Conservation (phyloP, 2,797 vertebrate genomes). For the Mus minutoides region DNA sequence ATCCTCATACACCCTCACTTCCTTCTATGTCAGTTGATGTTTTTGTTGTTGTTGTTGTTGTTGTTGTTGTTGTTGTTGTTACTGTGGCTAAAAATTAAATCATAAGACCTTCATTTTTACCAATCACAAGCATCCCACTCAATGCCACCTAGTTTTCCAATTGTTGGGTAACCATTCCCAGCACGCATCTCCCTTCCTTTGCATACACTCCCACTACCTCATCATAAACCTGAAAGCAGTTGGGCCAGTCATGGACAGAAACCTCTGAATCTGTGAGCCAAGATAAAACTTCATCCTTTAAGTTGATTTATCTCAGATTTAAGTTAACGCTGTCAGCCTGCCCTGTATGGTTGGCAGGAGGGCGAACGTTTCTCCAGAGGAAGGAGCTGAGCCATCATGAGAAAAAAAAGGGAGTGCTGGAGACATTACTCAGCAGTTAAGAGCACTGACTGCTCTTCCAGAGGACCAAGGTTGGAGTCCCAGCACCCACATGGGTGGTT, state of each 20-base stretch:
- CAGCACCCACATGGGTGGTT: neutral
- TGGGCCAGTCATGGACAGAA: neutral
- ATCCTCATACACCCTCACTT: neutral
- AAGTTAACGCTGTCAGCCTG: neutral
- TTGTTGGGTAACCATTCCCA: neutral
- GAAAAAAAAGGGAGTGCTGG: neutral
- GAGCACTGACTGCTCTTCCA: neutral
- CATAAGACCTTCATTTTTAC: neutral
- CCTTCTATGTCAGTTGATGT: neutral
- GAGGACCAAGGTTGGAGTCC: neutral
- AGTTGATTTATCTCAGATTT: neutral
- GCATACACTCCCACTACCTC: too few species aligned
- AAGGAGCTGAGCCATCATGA: conserved; percentile 6
- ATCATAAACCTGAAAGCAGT: too few species aligned
- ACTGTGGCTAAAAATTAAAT: neutral
- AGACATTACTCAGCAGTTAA: neutral
- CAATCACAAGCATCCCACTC: neutral
- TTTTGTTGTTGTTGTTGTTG: neutral
- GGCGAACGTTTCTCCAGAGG: neutral
- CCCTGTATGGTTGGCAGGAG: neutral
- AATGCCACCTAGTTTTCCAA: neutral
- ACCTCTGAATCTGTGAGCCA: neutral
- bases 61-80: neutral
- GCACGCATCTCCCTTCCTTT: neutral
- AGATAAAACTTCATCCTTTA: neutral